Conservation (phyloP, 2,888 invertebrate genomes). For the Corythucha ciliata region DNA sequence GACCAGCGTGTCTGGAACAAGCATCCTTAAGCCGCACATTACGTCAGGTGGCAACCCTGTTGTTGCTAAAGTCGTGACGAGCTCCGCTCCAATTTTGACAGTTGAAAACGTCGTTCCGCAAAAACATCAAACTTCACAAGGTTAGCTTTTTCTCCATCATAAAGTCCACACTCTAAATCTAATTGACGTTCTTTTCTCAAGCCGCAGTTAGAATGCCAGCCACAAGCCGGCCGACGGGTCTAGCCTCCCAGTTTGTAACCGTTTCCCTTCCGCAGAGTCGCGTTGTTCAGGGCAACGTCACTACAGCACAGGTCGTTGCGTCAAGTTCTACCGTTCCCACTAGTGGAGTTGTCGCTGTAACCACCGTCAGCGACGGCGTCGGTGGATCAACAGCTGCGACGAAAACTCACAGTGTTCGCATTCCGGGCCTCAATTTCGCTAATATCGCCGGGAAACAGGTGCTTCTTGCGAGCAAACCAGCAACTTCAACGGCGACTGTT, state of each 20-base stretch:
- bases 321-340: constrained; percentile 16
- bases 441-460: constrained; percentile 51
- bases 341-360: constrained; percentile 19
- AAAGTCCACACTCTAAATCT: too few relatives aligned
- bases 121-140: constrained; percentile 38
- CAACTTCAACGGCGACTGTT: constrained; percentile 22
- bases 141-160: too few relatives aligned
- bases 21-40: constrained; percentile 29
- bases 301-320: constrained; percentile 21
- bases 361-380: constrained; percentile 7
- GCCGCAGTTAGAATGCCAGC: constrained; percentile 25
- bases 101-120: constrained; percentile 52
- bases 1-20: constrained; percentile 22
- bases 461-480: constrained; percentile 44
- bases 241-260: constrained; percentile 31
- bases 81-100: constrained; percentile 53
- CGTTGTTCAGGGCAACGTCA: too few relatives aligned
- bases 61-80: constrained; percentile 63
- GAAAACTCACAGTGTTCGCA: constrained; percentile 40
- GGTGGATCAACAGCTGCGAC: constrained; percentile 19
- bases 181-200: constrained; percentile 11
- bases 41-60: constrained; percentile 43
- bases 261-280: constrained; percentile 34
- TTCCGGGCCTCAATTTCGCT: constrained; percentile 47
- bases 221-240: constrained; percentile 25